phyloP scores from a whole-genome alignment of 2,113 vertebrate species.

The Osmerus mordax region DNA sequence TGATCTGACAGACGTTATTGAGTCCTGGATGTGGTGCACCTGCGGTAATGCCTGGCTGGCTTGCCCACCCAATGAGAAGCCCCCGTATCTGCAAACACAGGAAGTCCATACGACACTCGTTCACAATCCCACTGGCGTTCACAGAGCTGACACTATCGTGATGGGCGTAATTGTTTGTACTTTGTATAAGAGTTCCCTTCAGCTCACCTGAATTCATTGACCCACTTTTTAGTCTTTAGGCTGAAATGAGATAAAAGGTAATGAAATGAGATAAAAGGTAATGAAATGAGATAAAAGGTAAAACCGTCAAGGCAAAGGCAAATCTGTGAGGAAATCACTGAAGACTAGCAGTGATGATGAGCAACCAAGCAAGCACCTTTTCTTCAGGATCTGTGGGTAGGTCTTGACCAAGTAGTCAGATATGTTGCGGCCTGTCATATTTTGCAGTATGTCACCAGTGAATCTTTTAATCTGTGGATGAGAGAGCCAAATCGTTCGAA shows the following conservation, averaged over 20 bases:
- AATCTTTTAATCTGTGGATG: constrained; percentile 58
- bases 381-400: constrained; percentile 88
- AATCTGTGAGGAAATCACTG: background rate
- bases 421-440: constrained; percentile 89
- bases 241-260: constrained; percentile 52
- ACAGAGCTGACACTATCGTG: background rate
- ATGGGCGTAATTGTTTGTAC: background rate
- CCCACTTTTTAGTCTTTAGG: constrained; percentile 86
- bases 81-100: constrained; percentile 77
- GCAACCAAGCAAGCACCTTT: constrained; percentile 74
- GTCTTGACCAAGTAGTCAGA: constrained; percentile 97
- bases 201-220: constrained; percentile 88
- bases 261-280: background rate
- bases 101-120: background rate
- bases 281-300: background rate
- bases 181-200: background rate
- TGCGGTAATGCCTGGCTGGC: constrained; percentile 58
- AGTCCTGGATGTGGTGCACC: constrained; percentile 43
- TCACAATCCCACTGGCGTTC: background rate
- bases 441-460: constrained; percentile 85
- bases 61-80: constrained; percentile 80
- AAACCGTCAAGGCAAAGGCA: background rate
- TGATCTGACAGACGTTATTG: constrained; percentile 58
- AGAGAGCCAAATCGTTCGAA: background rate
- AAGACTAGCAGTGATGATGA: too few relatives aligned